Evolutionary conservation across 2,888 invertebrate species (phyloP).

Genomic region (Dendrolimus pini): DNA sequence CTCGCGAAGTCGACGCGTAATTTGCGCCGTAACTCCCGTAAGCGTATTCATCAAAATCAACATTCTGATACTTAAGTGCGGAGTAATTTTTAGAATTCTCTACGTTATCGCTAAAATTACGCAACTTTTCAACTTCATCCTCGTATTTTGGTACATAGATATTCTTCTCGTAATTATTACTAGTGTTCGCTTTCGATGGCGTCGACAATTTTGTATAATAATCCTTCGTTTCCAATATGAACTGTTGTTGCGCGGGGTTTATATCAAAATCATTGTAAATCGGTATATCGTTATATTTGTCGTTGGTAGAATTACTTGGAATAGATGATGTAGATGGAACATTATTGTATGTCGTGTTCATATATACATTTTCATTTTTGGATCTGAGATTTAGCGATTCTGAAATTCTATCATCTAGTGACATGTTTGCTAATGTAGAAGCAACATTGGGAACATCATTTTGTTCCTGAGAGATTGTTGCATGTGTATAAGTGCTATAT

Average conservation of each 20-base stretch:
- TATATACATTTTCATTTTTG: conserved; percentile 52
- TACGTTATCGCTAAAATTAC: conserved; percentile 53
- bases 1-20: conserved; percentile 32
- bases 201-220: conserved; percentile 63
- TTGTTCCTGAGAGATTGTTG: conserved; percentile 37
- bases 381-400: conserved; percentile 66
- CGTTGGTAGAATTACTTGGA: conserved; percentile 18
- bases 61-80: conserved; percentile 57
- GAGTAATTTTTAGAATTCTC: conserved; percentile 67
- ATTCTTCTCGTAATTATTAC: conserved; percentile 59
- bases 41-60: conserved; percentile 39
- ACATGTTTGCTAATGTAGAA: conserved; percentile 46
- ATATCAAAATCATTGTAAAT: conserved; percentile 53
- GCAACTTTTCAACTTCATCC: conserved; percentile 52
- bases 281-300: conserved; percentile 47
- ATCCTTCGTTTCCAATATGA: conserved; percentile 59
- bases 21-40: conserved; percentile 26
- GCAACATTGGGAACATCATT: conserved; percentile 29
- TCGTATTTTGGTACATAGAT: conserved; percentile 61
- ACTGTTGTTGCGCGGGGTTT: conserved; percentile 49
- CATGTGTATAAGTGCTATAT: conserved; percentile 27
- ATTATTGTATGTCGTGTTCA: conserved; percentile 32
- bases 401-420: conserved; percentile 66
- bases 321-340: conserved; percentile 30
- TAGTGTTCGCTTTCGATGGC: conserved; percentile 31